Percentiles rank a stretch among this genome's conserved stretches.
phyloP scores from a whole-genome alignment of 2,113 vertebrate genomes.

The Aspiorhynchus laticeps region DNA sequence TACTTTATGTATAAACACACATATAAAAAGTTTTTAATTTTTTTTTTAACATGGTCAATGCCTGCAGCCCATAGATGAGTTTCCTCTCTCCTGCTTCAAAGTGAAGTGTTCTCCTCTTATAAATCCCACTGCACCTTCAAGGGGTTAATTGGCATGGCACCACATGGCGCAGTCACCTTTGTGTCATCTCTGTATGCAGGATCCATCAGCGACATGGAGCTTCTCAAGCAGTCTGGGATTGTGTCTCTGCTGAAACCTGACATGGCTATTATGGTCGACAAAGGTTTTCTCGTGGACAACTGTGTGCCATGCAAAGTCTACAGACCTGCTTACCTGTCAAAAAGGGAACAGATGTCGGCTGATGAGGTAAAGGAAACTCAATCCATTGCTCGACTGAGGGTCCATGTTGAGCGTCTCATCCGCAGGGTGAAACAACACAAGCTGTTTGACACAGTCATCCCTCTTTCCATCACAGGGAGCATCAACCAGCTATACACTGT shows the following conservation, averaged over 20 bases:
- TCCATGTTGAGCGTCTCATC: conserved; percentile 38
- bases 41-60: no score
- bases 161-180: background rate
- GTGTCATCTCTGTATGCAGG: background rate
- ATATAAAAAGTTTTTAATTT: no score
- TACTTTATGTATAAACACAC: no score
- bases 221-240: conserved; percentile 10
- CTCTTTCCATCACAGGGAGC: no score
- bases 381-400: conserved; percentile 24
- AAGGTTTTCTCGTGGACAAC: background rate
- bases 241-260: background rate
- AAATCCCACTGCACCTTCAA: background rate
- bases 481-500: background rate
- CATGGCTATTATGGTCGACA: conserved; percentile 17
- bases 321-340: background rate
- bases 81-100: background rate
- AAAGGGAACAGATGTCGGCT: background rate
- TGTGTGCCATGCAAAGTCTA: background rate
- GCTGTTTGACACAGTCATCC: no score
- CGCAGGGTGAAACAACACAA: conserved; percentile 4
- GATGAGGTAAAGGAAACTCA: background rate
- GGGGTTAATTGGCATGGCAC: background rate
- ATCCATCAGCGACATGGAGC: conserved; percentile 10
- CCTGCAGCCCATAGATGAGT: no score
- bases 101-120: background rate